Evolutionary conservation across 1,140 invertebrate species (phyloP).

Genomic region (Eulimnadia texana): DNA sequence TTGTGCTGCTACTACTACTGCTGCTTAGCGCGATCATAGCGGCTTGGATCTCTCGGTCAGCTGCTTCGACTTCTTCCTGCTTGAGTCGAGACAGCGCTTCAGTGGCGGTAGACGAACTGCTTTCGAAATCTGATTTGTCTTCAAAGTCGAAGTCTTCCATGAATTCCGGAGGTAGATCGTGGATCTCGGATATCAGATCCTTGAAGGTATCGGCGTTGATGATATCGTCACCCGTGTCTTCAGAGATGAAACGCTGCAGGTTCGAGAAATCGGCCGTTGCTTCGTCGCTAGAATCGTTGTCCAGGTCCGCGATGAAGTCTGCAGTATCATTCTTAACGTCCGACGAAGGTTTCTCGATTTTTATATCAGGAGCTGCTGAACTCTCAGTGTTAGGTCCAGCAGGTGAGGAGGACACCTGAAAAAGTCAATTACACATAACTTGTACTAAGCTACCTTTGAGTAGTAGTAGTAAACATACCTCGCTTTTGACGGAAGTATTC

Average conservation of each 20-base stretch:
- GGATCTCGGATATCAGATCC: slow-evolving; percentile 73
- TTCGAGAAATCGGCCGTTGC: slow-evolving; percentile 43
- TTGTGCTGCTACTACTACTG: slow-evolving; percentile 25
- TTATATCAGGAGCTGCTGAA: not conserved
- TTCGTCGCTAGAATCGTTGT: slow-evolving; percentile 65
- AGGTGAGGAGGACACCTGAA: slow-evolving; percentile 4
- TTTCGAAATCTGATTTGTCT: slow-evolving; percentile 29
- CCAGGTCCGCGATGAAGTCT: slow-evolving; percentile 52
- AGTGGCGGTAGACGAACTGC: not conserved
- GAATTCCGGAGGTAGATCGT: slow-evolving; percentile 62
- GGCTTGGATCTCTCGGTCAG: slow-evolving; percentile 11
- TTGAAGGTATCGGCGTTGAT: slow-evolving; percentile 67
- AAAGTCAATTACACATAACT: not conserved
- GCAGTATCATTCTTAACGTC: slow-evolving; percentile 28
- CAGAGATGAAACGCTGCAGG: slow-evolving; percentile 52
- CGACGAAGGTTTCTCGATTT: slow-evolving; percentile 2
- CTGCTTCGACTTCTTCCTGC: slow-evolving; percentile 10
- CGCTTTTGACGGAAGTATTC: slow-evolving; percentile 64
- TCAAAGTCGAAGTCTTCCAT: slow-evolving; percentile 69
- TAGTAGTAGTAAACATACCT: slow-evolving; percentile 26
- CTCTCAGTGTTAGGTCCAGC: not conserved
- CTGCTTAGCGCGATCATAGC: slow-evolving; percentile 22
- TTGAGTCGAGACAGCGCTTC: slow-evolving; percentile 5
- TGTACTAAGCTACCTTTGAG: not conserved
- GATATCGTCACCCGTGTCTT: slow-evolving; percentile 65